Evolutionary conservation across 2,888 invertebrate genomes (phyloP), one percentile per base, ranked within the genome.

Genomic region (Endomychus coccineus): DNA sequence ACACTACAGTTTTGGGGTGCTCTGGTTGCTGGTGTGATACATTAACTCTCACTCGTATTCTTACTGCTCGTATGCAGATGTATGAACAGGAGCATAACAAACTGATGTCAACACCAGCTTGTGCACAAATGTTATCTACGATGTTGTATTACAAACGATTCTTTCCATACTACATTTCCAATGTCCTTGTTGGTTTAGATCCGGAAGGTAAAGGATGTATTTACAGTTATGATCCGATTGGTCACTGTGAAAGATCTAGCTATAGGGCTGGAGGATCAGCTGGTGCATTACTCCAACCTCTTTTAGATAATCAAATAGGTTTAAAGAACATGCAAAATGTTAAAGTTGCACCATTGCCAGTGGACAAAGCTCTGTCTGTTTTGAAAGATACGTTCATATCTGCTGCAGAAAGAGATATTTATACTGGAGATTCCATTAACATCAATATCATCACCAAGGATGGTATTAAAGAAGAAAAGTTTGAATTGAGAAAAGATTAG

Each of bases 1-100:
- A 80, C 1, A 77, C 75, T 30, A 92, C 94, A 1, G 83, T 97
- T 21, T 70, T 98, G n/a, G 95, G 90, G 1, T 89, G 90, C 36
- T 81, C 90, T 13, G 97, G 97, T 12, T 98, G 97, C 66, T 96
- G 97, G 89, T 95, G 96, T 57, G 98, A 98, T 68, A 88, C 90
- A 3, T 70, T 96, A 11, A 90, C 96, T 1, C 70, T 98, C 29
- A 90, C 90, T 6, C 77, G 88, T 47, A 70, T 90, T 44, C 65
- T 96, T 16, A 73, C 79, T 46, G 87, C 91, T 35, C 78, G 91
- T 39, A 80, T 95, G 78, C 90, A 90, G 70, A 92, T 95, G 83
- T 96, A 94, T 58, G 76, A 83, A 48, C 92, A 97, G 60, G 88
- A 91, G 48, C 96, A 97, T 67, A 83, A 90, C 59, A 91, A 89